Percentiles rank a stretch among this genome's conserved stretches.
Evolutionary conservation across 2,797 vertebrate genomes (phyloP).

Genomic region (Sebastolobus alascanus): DNA sequence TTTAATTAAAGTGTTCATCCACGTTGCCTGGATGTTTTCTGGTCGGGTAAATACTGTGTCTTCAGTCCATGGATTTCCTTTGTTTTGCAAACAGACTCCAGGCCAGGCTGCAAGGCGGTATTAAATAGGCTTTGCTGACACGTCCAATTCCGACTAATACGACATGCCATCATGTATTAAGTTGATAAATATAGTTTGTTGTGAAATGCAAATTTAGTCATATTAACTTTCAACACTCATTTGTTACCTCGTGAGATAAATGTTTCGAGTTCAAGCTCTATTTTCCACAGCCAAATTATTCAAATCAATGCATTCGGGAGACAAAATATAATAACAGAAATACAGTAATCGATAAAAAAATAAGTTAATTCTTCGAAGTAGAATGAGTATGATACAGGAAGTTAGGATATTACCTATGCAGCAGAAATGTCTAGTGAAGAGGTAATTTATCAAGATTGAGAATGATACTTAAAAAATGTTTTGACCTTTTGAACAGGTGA

Average conservation of each 20-base stretch:
- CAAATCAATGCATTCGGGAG: conserved; percentile 8
- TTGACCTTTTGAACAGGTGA: background rate
- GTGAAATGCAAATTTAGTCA: background rate
- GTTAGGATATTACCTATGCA: background rate
- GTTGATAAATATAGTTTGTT: conserved; percentile 10
- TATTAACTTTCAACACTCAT: conserved; percentile 2
- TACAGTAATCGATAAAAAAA: conserved; percentile 2
- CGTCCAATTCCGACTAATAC: background rate
- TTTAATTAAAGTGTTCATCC: background rate
- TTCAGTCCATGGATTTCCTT: background rate
- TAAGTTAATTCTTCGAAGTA: background rate
- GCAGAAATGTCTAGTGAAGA: background rate
- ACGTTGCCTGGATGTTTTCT: background rate
- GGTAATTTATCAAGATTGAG: background rate
- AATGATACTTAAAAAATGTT: background rate
- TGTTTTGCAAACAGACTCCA: conserved; percentile 8
- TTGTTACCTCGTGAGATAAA: background rate
- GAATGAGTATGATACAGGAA: background rate
- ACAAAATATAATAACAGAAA: background rate
- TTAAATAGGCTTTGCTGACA: conserved; percentile 21
- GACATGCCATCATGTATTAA: conserved; percentile 6
- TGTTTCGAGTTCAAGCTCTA: background rate
- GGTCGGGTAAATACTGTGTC: background rate
- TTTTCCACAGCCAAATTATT: background rate
- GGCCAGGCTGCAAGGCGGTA: conserved; percentile 2